Conservation (phyloP, 2,113 vertebrate genomes). For the Grammomys surdaster region DNA sequence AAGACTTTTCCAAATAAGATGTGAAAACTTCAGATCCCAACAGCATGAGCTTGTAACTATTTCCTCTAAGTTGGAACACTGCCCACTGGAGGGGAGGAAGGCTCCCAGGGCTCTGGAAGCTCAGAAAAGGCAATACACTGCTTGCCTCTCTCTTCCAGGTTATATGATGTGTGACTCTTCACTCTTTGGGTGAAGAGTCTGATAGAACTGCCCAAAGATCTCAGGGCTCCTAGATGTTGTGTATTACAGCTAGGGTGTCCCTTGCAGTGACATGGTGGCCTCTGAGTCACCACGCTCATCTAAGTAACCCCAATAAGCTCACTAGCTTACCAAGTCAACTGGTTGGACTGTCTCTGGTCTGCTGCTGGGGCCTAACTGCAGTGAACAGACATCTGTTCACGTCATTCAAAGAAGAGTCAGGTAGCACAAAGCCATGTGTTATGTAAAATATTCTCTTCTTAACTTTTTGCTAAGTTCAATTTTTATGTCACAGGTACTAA, state of each 20-base stretch:
- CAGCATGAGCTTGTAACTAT: too few species aligned
- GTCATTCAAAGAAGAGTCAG: not conserved
- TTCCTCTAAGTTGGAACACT: not conserved
- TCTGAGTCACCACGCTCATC: not conserved
- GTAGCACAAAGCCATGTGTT: not conserved
- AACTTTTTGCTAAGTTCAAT: not conserved
- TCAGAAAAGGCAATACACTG: not conserved
- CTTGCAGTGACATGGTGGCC: not conserved
- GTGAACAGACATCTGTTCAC: not conserved
- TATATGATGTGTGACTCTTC: too few species aligned
- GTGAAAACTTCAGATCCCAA: not conserved
- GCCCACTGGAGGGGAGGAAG: not conserved
- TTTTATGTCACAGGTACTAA: constrained; percentile 33
- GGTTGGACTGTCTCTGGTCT: not conserved
- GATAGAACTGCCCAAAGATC: not conserved
- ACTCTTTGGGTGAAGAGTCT: not conserved
- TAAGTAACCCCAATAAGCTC: not conserved
- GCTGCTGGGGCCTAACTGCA: not conserved
- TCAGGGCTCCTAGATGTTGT: not conserved
- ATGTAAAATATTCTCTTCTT: constrained; percentile 25
- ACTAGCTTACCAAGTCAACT: not conserved
- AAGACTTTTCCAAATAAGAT: constrained; percentile 51
- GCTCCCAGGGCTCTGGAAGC: not conserved
- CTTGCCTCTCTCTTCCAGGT: not conserved
- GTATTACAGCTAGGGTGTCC: not conserved